Evolutionary conservation across 1,140 invertebrate genomes (phyloP).

Genomic region (silkworm (Bombyx mori)): DNA sequence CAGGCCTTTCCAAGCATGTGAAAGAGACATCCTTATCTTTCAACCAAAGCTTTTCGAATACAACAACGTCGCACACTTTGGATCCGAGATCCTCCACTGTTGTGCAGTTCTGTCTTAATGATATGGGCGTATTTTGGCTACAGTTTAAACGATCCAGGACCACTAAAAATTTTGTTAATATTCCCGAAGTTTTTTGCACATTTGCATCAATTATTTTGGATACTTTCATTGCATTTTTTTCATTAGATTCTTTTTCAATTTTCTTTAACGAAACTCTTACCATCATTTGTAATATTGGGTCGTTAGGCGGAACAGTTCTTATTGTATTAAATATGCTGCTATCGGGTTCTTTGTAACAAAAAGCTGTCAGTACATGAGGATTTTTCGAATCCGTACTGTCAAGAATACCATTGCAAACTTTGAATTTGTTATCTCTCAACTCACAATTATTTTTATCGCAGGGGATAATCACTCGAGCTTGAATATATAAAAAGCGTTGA

Average conservation of each 20-base stretch:
- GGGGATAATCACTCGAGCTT: constrained; percentile 32
- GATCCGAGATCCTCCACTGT: constrained; percentile 25
- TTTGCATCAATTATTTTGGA: constrained; percentile 33
- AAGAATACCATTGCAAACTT: constrained; percentile 45
- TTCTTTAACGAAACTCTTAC: constrained; percentile 28
- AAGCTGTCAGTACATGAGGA: constrained; percentile 32
- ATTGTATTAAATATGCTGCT: constrained; percentile 11
- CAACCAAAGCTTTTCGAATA: constrained; percentile 31
- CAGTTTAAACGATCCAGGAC: constrained; percentile 35
- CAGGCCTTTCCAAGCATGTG: constrained; percentile 26
- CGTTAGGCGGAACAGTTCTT: constrained; percentile 23
- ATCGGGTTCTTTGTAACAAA: constrained; percentile 31
- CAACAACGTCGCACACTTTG: constrained; percentile 35
- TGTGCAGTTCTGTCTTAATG: constrained; percentile 30
- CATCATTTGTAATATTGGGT: constrained; percentile 29
- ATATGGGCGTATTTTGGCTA: constrained; percentile 23
- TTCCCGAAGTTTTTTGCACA: constrained; percentile 31
- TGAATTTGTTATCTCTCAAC: constrained; percentile 14
- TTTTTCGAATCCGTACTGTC: constrained; percentile 22
- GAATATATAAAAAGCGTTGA: constrained; percentile 39
- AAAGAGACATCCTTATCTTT: constrained; percentile 30
- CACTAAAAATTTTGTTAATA: constrained; percentile 32
- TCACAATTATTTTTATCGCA: constrained; percentile 32
- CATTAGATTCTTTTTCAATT: constrained; percentile 33
- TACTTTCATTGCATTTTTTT: constrained; percentile 29